A percentile compares a stretch with the other conserved stretches of the same genome.
phyloP scores from a whole-genome alignment of 2,888 invertebrate genomes.

The Drosophila anomalata region DNA sequence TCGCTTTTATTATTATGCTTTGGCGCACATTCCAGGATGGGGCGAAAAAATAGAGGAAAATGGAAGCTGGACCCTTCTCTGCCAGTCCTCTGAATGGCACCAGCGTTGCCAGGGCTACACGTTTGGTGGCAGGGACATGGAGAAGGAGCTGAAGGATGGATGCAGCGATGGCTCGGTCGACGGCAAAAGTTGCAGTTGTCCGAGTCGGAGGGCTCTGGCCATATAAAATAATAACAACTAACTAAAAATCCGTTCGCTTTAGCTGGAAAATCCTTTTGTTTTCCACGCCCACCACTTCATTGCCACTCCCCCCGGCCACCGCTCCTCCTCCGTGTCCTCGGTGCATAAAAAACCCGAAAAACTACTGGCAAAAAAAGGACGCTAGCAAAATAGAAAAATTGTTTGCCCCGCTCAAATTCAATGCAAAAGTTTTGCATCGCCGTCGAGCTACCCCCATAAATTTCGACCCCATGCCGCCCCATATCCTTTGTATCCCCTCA shows the following conservation, averaged over 20 bases:
- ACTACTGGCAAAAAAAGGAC: slow-evolving; percentile 54
- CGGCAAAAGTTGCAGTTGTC: slow-evolving; percentile 73
- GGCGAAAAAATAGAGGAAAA: slow-evolving; percentile 39
- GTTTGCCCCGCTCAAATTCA: slow-evolving; percentile 79
- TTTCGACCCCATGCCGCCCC: slow-evolving; percentile 43
- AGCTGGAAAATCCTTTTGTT: slow-evolving; percentile 80
- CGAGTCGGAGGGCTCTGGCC: slow-evolving; percentile 54
- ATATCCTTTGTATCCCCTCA: slow-evolving; percentile 1
- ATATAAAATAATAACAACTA: slow-evolving; percentile 79
- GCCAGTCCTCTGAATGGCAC: slow-evolving; percentile 7
- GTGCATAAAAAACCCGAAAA: slow-evolving; percentile 32
- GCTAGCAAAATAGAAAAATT: slow-evolving; percentile 54
- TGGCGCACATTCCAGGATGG: slow-evolving; percentile 72
- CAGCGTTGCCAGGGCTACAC: slow-evolving; percentile 63
- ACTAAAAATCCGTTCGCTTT: slow-evolving; percentile 79
- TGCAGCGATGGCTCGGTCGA: slow-evolving; percentile 37
- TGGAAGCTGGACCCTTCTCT: slow-evolving; percentile 58
- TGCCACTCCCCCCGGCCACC: background rate
- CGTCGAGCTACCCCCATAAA: slow-evolving; percentile 77
- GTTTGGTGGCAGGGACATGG: slow-evolving; percentile 5
- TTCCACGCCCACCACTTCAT: slow-evolving; percentile 37
- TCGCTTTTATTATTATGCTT: slow-evolving; percentile 81
- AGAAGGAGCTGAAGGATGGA: slow-evolving; percentile 39
- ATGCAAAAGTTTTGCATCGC: slow-evolving; percentile 74
- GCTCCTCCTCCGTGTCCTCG: background rate